Evolutionary conservation across 2,797 vertebrate species (phyloP), one percentile per base, ranked within the genome.

Genomic region (Falco peregrinus): DNA sequence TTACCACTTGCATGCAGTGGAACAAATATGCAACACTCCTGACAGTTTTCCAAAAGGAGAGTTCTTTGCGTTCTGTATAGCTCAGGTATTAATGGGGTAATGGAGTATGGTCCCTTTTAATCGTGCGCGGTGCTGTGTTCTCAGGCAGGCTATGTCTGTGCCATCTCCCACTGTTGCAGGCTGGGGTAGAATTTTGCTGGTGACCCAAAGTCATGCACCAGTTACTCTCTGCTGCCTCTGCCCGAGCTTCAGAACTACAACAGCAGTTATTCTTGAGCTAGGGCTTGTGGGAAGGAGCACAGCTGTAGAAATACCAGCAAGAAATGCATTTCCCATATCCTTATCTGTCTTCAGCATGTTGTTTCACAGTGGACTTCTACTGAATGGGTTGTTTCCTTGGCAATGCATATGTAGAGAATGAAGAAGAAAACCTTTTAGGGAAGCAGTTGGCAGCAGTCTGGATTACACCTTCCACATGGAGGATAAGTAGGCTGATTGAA

Each of bases 321-420:
- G 59, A 89, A 76, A 81, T 57, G 43, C 20, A 67, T 67, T 96
- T 95, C 64, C 80, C 33, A 5, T 53, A 56, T 57, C 57, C 76
- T 95, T 97, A 96, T 96, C 93, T 84, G 82, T 43, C 64, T 89
- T 86, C 57, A 85, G 11, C 84, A 91, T 37, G 76, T 74, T 87
- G 57, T 71, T 96, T 93, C 57, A 39, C 90, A 80, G 79, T 77
- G 77, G 85, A 69, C 84, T 88, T 88, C 16, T 56, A 1, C 50
- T 67, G 74, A 96, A 84, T 67, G 57, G 68, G 45, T 73, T 86
- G 81, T 75, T 95, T 84, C 87, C 6, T 76, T 96, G 83, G 91
- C 74, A 94, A 83, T 93, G 35, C 13, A 75, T 64, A 69, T 84
- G 74, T 14, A 60, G 50, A 67, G 93, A 92, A 91, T 60, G 85